phyloP scores from a whole-genome alignment of 2,113 vertebrate species.

The Pandion haliaetus region DNA sequence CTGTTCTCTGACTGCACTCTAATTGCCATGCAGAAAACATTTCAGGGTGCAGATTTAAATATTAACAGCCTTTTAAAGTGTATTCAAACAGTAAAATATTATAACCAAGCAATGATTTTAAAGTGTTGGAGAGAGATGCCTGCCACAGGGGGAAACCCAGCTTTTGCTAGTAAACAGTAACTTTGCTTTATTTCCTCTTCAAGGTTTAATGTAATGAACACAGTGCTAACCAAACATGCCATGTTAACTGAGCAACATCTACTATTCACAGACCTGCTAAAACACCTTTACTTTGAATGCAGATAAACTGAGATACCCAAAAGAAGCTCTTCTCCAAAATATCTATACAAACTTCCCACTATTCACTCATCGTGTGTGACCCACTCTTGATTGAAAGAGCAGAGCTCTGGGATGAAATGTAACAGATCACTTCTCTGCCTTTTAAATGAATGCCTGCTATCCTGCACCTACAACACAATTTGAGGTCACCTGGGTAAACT shows the following conservation, averaged over 20 bases:
- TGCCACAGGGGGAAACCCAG: neutral
- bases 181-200: neutral
- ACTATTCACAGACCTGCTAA: neutral
- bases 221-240: neutral
- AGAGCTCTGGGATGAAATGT: accelerated
- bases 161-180: neutral
- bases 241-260: neutral
- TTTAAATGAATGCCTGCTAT: neutral
- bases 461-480: neutral
- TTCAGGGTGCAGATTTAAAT: neutral
- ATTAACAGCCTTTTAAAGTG: neutral
- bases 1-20: neutral
- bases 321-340: neutral
- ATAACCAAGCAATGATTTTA: neutral
- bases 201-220: neutral
- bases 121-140: neutral
- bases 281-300: neutral
- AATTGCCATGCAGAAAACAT: neutral
- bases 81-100: neutral
- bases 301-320: neutral
- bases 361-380: neutral
- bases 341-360: neutral
- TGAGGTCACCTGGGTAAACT: neutral
- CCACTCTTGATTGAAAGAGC: neutral
- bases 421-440: neutral